Conservation (phyloP, 2,113 vertebrate species). For the Ancistrus triradiatus region DNA sequence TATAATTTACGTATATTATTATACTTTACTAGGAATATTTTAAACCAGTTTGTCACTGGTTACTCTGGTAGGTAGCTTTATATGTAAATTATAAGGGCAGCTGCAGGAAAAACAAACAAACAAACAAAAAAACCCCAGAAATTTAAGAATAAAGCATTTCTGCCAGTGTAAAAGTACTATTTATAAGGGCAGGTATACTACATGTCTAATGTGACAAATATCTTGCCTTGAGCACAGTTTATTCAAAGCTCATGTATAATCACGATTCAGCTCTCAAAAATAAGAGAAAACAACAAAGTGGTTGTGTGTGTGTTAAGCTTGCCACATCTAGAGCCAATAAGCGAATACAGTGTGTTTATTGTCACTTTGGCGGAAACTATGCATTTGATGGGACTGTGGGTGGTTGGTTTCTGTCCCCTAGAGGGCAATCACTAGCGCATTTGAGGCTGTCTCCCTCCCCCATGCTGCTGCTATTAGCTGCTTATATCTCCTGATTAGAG, state of each 20-base stretch:
- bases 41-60: neutral
- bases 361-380: conserved; percentile 57
- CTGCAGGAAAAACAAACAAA: neutral
- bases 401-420: conserved; percentile 66
- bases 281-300: neutral
- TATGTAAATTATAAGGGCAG: neutral
- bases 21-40: neutral
- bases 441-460: conserved; percentile 66
- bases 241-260: neutral
- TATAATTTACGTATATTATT: too few relatives aligned
- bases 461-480: conserved; percentile 48
- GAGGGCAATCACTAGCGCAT: conserved; percentile 77
- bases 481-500: conserved; percentile 1
- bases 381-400: conserved; percentile 56
- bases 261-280: neutral
- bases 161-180: neutral
- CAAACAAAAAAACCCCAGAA: too few relatives aligned
- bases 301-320: conserved; percentile 52
- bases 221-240: conserved; percentile 2
- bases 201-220: neutral
- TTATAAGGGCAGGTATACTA: neutral
- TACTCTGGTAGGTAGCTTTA: neutral
- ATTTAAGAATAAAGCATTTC: too few relatives aligned
- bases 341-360: neutral
- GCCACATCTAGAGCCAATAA: conserved; percentile 63